phyloP scores from a whole-genome alignment of 2,113 vertebrate genomes.

The Syngnathoides biaculeatus region DNA sequence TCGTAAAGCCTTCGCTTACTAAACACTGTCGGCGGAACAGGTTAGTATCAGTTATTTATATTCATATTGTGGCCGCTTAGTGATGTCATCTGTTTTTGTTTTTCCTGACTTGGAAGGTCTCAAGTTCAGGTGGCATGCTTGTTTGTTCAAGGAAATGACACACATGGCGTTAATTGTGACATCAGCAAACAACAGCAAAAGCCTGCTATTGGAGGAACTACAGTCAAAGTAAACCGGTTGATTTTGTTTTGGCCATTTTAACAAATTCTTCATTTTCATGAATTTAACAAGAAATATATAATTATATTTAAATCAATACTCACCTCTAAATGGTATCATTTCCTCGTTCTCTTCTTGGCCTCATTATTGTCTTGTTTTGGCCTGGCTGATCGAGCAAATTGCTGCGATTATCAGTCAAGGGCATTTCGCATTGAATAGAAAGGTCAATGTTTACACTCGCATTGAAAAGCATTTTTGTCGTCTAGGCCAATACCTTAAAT shows the following conservation, averaged over 20 bases:
- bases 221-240: background rate
- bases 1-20: too few species aligned
- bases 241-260: background rate
- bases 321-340: slow-evolving; percentile 53
- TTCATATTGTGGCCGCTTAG: too few species aligned
- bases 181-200: too few species aligned
- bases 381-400: slow-evolving; percentile 93
- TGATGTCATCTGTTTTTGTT: too few species aligned
- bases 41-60: too few species aligned
- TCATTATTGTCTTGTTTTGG: slow-evolving; percentile 83
- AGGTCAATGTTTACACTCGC: background rate
- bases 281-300: background rate
- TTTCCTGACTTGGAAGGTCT: too few species aligned
- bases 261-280: background rate
- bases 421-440: background rate
- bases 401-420: slow-evolving; percentile 75
- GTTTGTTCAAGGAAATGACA: too few species aligned
- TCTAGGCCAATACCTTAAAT: background rate
- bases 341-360: slow-evolving; percentile 57
- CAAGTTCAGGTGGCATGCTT: too few species aligned
- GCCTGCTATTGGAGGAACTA: background rate
- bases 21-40: too few species aligned
- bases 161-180: background rate
- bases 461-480: background rate
- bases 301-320: slow-evolving; percentile 4